A percentile compares a stretch with the other conserved stretches of the same genome.
Conservation (phyloP, 2,113 vertebrate genomes). For the Taxidea taxus region DNA sequence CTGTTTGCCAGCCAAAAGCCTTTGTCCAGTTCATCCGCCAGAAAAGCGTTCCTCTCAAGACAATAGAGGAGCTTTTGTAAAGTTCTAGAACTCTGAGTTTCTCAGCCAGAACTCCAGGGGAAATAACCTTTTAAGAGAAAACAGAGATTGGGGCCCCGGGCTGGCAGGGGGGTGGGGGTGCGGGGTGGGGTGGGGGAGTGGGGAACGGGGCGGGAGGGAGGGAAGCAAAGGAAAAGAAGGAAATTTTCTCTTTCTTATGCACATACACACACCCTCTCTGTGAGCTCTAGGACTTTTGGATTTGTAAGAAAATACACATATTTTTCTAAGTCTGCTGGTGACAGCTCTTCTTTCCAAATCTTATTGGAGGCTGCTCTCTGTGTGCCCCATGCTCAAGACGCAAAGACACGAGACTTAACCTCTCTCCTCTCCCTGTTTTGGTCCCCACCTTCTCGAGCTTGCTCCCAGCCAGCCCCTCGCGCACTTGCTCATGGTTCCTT, state of each 20-base stretch:
- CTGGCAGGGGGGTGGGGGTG: rapidly evolving
- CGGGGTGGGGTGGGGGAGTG: too few species aligned
- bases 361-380: not conserved
- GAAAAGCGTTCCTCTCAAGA: not conserved
- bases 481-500: rapidly evolving
- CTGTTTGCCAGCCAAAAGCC: too few species aligned
- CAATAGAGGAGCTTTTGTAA: not conserved
- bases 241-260: not conserved
- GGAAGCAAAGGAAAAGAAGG: not conserved
- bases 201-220: too few species aligned
- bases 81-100: constrained; percentile 29
- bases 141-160: not conserved
- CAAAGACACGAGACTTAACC: rapidly evolving
- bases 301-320: not conserved
- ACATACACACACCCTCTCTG: not conserved
- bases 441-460: not conserved
- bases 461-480: not conserved
- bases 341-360: not conserved
- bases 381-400: not conserved
- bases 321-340: not conserved
- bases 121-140: not conserved
- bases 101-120: not conserved
- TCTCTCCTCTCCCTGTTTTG: rapidly evolving
- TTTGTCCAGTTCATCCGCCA: not conserved
- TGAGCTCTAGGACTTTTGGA: not conserved